A percentile compares a stretch with the other conserved stretches of the same genome.
Evolutionary conservation across 2,888 invertebrate genomes (phyloP).

Genomic region (Helicoverpa assulta): DNA sequence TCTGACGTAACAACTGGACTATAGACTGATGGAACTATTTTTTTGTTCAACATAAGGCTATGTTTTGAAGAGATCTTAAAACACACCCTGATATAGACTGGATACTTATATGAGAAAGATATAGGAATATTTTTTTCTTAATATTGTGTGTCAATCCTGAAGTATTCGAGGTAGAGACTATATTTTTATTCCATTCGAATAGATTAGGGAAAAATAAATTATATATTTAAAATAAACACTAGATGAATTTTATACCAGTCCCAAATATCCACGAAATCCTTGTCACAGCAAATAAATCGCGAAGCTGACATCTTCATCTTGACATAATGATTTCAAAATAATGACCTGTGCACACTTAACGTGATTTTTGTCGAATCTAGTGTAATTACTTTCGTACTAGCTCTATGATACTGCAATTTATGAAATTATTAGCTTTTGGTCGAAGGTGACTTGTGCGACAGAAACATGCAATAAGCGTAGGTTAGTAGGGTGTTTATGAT

Average conservation of each 20-base stretch:
- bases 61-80: not conserved
- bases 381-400: slow-evolving; percentile 35
- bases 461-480: not conserved
- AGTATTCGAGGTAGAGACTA: too few species aligned
- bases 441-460: slow-evolving; percentile 14
- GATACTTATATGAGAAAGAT: too few species aligned
- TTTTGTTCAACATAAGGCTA: not conserved
- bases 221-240: not conserved
- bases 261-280: slow-evolving; percentile 14
- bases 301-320: slow-evolving; percentile 75
- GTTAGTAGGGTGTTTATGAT: not conserved
- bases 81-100: too few species aligned
- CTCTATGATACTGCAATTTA: slow-evolving; percentile 26
- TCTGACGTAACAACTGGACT: slow-evolving; percentile 11
- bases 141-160: too few species aligned
- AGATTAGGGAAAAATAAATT: not conserved
- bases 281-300: slow-evolving; percentile 50
- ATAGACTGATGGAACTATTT: slow-evolving; percentile 20
- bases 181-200: too few species aligned
- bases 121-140: too few species aligned
- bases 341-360: slow-evolving; percentile 70
- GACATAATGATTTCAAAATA: slow-evolving; percentile 71
- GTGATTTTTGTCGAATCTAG: slow-evolving; percentile 52
- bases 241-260: slow-evolving; percentile 10
- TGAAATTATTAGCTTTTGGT: slow-evolving; percentile 6